A percentile compares a stretch with the other conserved stretches of the same genome.
Conservation (phyloP, 2,888 invertebrate genomes). For the Elegia similella region DNA sequence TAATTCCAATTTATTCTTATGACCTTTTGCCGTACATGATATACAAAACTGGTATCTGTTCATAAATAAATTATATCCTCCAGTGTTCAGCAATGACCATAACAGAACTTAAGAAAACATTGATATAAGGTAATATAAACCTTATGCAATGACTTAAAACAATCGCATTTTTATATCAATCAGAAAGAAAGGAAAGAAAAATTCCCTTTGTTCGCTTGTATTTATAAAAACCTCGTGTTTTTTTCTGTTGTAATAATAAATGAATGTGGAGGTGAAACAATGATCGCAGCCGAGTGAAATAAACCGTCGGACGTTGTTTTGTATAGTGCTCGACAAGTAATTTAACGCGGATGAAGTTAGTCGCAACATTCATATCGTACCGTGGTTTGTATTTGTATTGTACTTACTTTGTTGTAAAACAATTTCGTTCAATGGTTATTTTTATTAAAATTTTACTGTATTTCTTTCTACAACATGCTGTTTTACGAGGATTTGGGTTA, state of each 20-base stretch:
- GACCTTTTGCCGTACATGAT: constrained; percentile 9
- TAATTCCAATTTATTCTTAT: not conserved
- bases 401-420: not conserved
- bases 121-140: constrained; percentile 5
- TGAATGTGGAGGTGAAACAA: constrained; percentile 31
- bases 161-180: constrained; percentile 10
- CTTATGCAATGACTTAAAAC: constrained; percentile 11
- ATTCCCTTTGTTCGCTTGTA: constrained; percentile 17
- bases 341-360: constrained; percentile 22
- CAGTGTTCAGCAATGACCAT: not conserved
- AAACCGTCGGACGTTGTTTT: constrained; percentile 25
- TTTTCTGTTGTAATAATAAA: constrained; percentile 13
- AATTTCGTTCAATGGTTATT: not conserved
- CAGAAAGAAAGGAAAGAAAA: constrained; percentile 6
- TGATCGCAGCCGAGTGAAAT: constrained; percentile 35
- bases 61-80: not conserved
- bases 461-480: no score
- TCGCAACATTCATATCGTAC: not conserved
- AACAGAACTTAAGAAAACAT: constrained; percentile 6
- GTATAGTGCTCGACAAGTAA: constrained; percentile 30
- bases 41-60: constrained; percentile 11
- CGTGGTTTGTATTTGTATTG: not conserved
- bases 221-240: constrained; percentile 13
- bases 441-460: no score
- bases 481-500: no score